These are phyloP conservation scores for Tetranychus piercei DNA, from an alignment of 2,888 invertebrate species.

Conservation along the genomic window DNA sequence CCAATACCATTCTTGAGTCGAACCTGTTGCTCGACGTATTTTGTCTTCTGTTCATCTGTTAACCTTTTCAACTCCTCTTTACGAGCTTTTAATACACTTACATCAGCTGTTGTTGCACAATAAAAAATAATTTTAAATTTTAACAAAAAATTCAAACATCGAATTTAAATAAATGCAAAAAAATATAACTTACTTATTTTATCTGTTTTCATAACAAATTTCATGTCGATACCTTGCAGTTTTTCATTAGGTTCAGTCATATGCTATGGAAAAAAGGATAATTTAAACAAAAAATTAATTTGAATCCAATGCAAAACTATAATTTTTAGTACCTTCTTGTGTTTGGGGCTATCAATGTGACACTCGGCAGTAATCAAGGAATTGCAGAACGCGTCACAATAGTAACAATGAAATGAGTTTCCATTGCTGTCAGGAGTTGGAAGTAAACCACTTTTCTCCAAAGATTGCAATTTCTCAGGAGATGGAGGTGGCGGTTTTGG, in stretches of 20 bases:
- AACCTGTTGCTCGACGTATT: background rate
- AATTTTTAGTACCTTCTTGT: background rate
- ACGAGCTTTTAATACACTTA: slow-evolving; percentile 12
- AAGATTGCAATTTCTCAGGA: background rate
- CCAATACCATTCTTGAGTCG: slow-evolving; percentile 12
- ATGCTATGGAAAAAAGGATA: background rate
- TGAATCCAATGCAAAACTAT: background rate
- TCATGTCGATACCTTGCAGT: background rate
- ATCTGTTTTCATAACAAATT: background rate
- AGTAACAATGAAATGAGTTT: background rate
- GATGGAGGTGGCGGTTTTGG: background rate
- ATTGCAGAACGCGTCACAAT: background rate
- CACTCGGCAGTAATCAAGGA: background rate
- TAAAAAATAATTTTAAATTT: background rate
- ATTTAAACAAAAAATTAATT: background rate
- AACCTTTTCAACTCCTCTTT: background rate
- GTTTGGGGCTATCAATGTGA: background rate
- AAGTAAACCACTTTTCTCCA: background rate
- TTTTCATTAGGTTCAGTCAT: background rate
- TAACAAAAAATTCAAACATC: no score
- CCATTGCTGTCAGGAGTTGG: background rate
- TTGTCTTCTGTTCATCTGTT: slow-evolving; percentile 9
- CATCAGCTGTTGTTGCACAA: background rate
- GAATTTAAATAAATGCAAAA: no score
- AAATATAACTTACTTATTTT: background rate